Evolutionary conservation across 2,113 vertebrate species (phyloP).

Genomic region (Lanius ludovicianus): DNA sequence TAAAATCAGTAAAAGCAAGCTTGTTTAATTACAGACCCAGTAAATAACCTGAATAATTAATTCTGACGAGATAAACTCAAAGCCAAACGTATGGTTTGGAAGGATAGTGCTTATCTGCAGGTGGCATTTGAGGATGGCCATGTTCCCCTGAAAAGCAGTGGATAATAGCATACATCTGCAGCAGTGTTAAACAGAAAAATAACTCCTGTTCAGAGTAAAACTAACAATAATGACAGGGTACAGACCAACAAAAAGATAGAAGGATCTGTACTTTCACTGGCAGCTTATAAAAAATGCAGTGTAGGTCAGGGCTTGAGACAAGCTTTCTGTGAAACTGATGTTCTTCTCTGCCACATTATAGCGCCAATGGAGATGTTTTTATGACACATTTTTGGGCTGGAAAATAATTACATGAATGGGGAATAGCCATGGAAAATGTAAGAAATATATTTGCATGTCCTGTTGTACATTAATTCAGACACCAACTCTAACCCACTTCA

Average conservation of each 20-base stretch:
- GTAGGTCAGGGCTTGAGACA: not conserved
- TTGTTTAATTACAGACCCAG: not conserved
- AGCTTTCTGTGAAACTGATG: not conserved
- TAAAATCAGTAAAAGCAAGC: not conserved
- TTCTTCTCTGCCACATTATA: not conserved
- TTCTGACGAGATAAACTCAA: not conserved
- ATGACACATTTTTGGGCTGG: not conserved
- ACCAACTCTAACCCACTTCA: not conserved
- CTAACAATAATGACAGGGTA: not conserved
- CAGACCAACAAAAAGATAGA: not conserved
- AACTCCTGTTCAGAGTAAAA: not conserved
- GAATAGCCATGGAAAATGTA: not conserved
- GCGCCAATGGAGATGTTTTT: not conserved
- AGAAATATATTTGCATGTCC: not conserved
- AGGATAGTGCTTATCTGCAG: not conserved
- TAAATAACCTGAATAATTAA: not conserved
- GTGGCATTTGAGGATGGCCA: not conserved
- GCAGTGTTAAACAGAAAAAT: not conserved
- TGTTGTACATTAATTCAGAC: not conserved
- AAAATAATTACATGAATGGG: not conserved
- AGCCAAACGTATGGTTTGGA: rapidly evolving
- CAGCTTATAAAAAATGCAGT: not conserved
- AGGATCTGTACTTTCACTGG: not conserved
- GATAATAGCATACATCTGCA: not conserved
- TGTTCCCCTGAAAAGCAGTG: not conserved